These are phyloP conservation scores for Arenaria interpres DNA, from an alignment of 2,113 vertebrate species.

Conservation along the genomic window DNA sequence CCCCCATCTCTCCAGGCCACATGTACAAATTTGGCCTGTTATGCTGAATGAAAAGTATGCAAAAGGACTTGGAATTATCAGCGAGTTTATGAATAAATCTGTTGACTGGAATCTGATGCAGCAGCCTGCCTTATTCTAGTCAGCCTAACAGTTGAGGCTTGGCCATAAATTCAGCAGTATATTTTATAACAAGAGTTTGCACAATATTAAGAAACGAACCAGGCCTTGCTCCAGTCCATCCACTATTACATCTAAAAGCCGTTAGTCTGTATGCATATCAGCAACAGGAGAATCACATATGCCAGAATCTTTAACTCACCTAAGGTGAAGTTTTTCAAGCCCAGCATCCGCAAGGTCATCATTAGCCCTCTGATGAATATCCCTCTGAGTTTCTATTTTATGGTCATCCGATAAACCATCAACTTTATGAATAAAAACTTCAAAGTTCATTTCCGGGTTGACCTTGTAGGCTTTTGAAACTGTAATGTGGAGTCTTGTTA, in stretches of 20 bases:
- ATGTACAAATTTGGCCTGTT: neutral
- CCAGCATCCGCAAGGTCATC: conserved; percentile 97
- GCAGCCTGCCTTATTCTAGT: neutral
- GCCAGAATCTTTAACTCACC: conserved; percentile 69
- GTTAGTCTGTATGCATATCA: neutral
- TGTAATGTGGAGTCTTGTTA: conserved; percentile 94
- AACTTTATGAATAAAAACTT: conserved; percentile 99
- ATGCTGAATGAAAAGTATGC: neutral
- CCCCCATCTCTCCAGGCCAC: neutral
- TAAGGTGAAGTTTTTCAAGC: conserved; percentile 97
- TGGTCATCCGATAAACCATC: conserved; percentile 98
- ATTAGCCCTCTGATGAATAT: conserved; percentile 98
- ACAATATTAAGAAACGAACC: neutral
- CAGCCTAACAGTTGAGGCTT: neutral
- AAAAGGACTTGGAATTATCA: neutral
- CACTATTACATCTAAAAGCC: neutral
- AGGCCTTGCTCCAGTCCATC: neutral
- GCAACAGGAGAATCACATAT: neutral
- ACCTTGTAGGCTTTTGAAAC: conserved; percentile 97
- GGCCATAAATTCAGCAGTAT: neutral
- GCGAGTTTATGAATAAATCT: neutral
- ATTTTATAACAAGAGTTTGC: neutral
- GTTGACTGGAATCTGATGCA: neutral
- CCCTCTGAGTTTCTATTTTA: conserved; percentile 99
- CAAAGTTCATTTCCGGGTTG: conserved; percentile 99